A percentile compares a stretch with the other conserved stretches of the same genome.
Evolutionary conservation across 2,797 vertebrate species (phyloP).

Genomic region (Danio choprae): DNA sequence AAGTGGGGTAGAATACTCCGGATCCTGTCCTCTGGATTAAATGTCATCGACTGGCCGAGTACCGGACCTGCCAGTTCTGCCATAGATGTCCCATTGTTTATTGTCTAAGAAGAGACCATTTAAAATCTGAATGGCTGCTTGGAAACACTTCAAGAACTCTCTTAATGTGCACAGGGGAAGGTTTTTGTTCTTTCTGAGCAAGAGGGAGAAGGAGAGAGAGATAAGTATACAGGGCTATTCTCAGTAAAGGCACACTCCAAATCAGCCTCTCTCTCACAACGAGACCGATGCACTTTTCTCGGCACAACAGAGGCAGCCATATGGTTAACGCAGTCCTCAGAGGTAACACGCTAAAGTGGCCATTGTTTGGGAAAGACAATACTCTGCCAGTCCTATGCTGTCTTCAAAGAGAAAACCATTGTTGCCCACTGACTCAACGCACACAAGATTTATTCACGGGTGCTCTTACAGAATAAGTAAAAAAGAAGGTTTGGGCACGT

Average conservation of each 20-base stretch:
- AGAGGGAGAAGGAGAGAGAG: slow-evolving; percentile 45
- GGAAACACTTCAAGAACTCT: slow-evolving; percentile 41
- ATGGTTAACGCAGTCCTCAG: slow-evolving; percentile 43
- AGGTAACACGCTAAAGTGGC: slow-evolving; percentile 45
- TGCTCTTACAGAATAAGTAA: slow-evolving; percentile 12
- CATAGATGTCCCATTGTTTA: slow-evolving; percentile 3
- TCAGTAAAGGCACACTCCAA: slow-evolving; percentile 38
- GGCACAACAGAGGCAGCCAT: slow-evolving; percentile 51
- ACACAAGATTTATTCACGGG: slow-evolving; percentile 23
- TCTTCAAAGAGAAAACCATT: slow-evolving; percentile 26
- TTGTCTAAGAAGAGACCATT: slow-evolving; percentile 18
- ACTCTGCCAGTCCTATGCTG: slow-evolving; percentile 21
- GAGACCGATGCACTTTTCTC: slow-evolving; percentile 44
- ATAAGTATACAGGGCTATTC: slow-evolving; percentile 45
- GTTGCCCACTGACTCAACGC: slow-evolving; percentile 11
- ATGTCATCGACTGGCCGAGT: neutral
- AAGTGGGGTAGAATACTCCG: neutral
- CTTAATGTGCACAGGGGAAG: slow-evolving; percentile 30
- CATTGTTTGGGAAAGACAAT: slow-evolving; percentile 53
- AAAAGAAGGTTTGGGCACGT: slow-evolving; percentile 49
- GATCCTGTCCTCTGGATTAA: slow-evolving; percentile 4
- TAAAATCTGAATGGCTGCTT: slow-evolving; percentile 22
- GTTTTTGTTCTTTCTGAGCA: slow-evolving; percentile 23
- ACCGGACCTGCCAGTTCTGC: neutral
- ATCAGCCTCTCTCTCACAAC: slow-evolving; percentile 27